Percentiles rank a stretch among this genome's conserved stretches.
Evolutionary conservation across 2,888 invertebrate genomes (phyloP).

Genomic region (Pterostichus niger): DNA sequence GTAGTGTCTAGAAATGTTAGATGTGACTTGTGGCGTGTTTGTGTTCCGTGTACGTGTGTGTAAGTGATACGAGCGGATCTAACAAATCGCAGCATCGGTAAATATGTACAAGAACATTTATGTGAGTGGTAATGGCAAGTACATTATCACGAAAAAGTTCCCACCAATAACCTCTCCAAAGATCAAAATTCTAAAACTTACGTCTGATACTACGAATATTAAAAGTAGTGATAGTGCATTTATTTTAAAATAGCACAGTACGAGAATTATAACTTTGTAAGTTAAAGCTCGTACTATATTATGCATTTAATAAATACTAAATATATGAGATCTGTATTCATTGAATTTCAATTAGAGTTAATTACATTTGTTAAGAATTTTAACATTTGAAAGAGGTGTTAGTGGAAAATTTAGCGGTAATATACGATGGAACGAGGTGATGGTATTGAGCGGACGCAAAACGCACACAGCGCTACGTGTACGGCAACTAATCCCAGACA

Average conservation of each 20-base stretch:
- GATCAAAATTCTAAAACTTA: not conserved
- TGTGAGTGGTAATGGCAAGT: conserved; percentile 21
- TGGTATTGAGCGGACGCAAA: conserved; percentile 49
- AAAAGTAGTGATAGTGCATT: too few species aligned
- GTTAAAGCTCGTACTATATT: too few species aligned
- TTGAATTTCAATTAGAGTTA: not conserved
- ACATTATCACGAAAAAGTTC: conserved; percentile 33
- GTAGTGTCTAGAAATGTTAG: conserved; percentile 5
- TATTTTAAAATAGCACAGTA: too few species aligned
- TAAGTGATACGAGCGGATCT: conserved; percentile 37
- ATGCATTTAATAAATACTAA: too few species aligned
- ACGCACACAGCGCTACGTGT: conserved; percentile 64
- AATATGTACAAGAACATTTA: conserved; percentile 38
- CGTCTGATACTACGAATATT: too few species aligned
- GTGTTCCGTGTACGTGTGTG: conserved; percentile 46
- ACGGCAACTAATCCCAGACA: conserved; percentile 55
- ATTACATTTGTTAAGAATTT: not conserved
- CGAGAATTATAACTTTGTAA: too few species aligned
- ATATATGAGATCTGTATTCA: not conserved
- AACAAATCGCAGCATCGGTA: conserved; percentile 39
- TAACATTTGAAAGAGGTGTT: not conserved
- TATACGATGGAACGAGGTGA: conserved; percentile 20
- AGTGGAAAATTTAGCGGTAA: conserved; percentile 1
- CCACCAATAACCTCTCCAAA: not conserved
- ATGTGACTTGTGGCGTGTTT: conserved; percentile 10